Evolutionary conservation across 2,888 invertebrate species (phyloP).

Genomic region (Andrena trimmerana): DNA sequence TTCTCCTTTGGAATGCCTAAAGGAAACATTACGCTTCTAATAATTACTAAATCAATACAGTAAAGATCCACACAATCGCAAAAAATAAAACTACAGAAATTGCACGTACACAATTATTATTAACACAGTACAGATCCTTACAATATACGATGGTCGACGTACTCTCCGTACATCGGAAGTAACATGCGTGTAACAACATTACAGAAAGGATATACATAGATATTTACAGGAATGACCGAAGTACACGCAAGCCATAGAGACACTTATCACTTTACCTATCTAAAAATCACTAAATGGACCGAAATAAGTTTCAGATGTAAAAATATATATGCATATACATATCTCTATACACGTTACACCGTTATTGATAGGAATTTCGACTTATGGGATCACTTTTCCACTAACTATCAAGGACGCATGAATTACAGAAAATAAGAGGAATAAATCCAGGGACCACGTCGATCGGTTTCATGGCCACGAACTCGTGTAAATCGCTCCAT

Average conservation of each 20-base stretch:
- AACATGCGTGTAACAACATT: constrained; percentile 55
- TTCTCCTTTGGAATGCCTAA: neutral
- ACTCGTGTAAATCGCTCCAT: neutral
- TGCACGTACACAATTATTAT: constrained; percentile 72
- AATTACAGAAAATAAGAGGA: constrained; percentile 33
- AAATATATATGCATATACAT: constrained; percentile 31
- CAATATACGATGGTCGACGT: constrained; percentile 69
- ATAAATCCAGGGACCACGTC: constrained; percentile 18
- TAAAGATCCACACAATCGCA: neutral
- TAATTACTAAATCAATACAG: neutral
- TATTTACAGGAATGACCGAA: constrained; percentile 65
- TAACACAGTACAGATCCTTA: constrained; percentile 76
- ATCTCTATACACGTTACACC: constrained; percentile 1
- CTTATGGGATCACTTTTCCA: constrained; percentile 22
- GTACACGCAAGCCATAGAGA: constrained; percentile 33
- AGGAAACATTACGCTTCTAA: neutral
- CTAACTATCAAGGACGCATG: constrained; percentile 27
- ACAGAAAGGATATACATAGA: constrained; percentile 54
- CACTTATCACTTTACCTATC: constrained; percentile 44
- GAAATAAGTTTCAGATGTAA: constrained; percentile 46
- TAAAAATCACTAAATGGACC: constrained; percentile 41
- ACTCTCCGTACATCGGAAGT: constrained; percentile 64
- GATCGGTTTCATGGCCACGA: neutral
- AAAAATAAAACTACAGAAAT: constrained; percentile 8
- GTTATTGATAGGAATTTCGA: constrained; percentile 38